These are phyloP conservation scores for Cepaea nemoralis DNA, from an alignment of 1,140 invertebrate species.

Conservation along the genomic window DNA sequence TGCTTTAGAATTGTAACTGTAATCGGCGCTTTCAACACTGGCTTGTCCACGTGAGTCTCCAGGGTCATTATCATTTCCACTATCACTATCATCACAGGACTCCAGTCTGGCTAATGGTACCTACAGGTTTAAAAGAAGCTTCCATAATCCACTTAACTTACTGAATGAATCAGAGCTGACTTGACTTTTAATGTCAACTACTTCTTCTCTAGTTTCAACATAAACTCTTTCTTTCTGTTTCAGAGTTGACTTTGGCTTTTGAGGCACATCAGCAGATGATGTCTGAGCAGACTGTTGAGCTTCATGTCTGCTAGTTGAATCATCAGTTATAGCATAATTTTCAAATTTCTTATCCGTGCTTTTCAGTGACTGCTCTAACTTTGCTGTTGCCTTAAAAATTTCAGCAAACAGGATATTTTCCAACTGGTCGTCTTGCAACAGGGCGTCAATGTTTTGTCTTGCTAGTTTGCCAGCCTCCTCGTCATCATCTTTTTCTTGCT, in stretches of 20 bases:
- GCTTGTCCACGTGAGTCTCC: too few species aligned
- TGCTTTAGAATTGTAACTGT: constrained; percentile 65
- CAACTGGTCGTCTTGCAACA: constrained; percentile 31
- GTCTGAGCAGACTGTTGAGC: constrained; percentile 3
- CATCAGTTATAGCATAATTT: neutral
- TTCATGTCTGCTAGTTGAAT: neutral
- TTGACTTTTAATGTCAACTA: neutral
- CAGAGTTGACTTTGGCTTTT: constrained; percentile 30
- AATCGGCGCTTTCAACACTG: too few species aligned
- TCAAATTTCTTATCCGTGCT: neutral
- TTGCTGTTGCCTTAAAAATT: constrained; percentile 39
- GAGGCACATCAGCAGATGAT: neutral
- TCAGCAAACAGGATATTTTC: constrained; percentile 39
- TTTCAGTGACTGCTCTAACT: constrained; percentile 33
- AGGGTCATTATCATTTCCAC: constrained; percentile 68
- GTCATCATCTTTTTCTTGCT: neutral
- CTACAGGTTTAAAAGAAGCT: neutral
- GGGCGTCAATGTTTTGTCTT: constrained; percentile 11
- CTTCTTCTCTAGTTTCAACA: neutral
- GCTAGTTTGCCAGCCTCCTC: neutral
- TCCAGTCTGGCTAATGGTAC: constrained; percentile 30
- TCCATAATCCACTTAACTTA: constrained; percentile 24
- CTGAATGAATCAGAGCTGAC: neutral
- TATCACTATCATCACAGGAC: constrained; percentile 50
- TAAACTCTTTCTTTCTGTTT: constrained; percentile 10